phyloP scores from a whole-genome alignment of 1,140 invertebrate species.

The Venturia canescens region DNA sequence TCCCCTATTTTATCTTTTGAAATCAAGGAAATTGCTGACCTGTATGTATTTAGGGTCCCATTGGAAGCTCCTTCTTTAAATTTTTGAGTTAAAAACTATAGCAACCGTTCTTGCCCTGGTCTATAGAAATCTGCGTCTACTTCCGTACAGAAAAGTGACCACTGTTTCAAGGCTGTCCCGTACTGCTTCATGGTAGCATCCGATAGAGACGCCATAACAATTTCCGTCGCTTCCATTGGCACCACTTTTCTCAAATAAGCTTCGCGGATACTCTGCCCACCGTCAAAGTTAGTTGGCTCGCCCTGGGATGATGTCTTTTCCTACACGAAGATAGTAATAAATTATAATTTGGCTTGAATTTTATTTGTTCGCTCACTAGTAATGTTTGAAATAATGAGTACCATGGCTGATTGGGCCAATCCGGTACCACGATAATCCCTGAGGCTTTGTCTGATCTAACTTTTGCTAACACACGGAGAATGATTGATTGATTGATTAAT shows the following conservation, averaged over 20 bases:
- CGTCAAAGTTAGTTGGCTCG: slow-evolving; percentile 3
- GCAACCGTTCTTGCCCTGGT: background rate
- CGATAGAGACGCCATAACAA: background rate
- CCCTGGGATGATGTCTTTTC: slow-evolving; percentile 19
- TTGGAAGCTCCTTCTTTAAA: slow-evolving; percentile 34
- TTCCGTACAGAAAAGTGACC: slow-evolving; percentile 5
- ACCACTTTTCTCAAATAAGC: background rate
- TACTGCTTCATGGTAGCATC: slow-evolving; percentile 29
- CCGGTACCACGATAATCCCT: slow-evolving; percentile 14
- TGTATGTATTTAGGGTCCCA: slow-evolving; percentile 31
- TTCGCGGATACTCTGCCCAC: slow-evolving; percentile 21
- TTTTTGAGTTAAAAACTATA: slow-evolving; percentile 28
- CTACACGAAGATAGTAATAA: slow-evolving; percentile 10
- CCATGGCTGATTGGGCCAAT: slow-evolving; percentile 32
- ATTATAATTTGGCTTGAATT: slow-evolving; percentile 19
- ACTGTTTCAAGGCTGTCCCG: slow-evolving; percentile 12
- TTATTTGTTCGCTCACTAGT: background rate
- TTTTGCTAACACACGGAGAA: too few species aligned
- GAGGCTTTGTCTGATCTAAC: slow-evolving; percentile 9
- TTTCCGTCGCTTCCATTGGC: background rate
- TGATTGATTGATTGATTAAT: too few species aligned
- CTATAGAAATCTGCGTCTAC: background rate
- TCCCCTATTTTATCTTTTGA: slow-evolving; percentile 18
- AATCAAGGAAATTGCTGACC: slow-evolving; percentile 36
- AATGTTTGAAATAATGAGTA: slow-evolving; percentile 23